phyloP scores from a whole-genome alignment of 1,140 invertebrate genomes.

The Zaprionus kolodkinae region DNA sequence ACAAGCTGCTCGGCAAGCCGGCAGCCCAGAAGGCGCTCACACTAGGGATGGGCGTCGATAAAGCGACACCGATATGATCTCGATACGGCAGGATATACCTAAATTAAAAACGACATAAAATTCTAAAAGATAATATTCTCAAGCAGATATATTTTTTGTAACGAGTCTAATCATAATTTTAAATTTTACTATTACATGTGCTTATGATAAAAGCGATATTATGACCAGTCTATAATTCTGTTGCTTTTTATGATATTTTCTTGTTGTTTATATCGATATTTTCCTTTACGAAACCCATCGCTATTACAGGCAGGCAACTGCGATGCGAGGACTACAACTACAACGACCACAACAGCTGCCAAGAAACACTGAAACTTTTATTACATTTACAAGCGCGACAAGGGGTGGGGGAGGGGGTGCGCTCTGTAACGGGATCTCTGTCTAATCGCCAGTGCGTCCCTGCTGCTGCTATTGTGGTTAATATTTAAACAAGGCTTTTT shows the following conservation, averaged over 20 bases:
- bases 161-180: too few relatives aligned
- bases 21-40: not conserved
- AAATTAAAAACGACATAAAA: not conserved
- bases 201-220: too few relatives aligned
- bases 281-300: not conserved
- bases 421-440: not conserved
- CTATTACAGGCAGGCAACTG: not conserved
- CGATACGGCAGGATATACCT: not conserved
- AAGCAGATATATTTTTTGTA: not conserved
- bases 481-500: slow-evolving; percentile 72
- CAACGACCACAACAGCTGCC: slow-evolving; percentile 8
- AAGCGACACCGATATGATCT: not conserved
- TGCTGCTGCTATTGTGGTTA: slow-evolving; percentile 41
- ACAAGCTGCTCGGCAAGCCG: not conserved
- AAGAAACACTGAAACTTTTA: slow-evolving; percentile 60
- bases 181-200: not conserved
- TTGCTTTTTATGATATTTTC: not conserved
- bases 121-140: not conserved
- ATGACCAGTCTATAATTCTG: not conserved
- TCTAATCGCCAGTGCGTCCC: slow-evolving; percentile 4
- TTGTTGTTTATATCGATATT: not conserved
- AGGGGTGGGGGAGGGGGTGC: too few relatives aligned
- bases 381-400: slow-evolving; percentile 22
- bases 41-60: not conserved
- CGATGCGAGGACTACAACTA: not conserved